Conservation (phyloP, 1,140 invertebrate species). For the Atopsyche davidsoni region DNA sequence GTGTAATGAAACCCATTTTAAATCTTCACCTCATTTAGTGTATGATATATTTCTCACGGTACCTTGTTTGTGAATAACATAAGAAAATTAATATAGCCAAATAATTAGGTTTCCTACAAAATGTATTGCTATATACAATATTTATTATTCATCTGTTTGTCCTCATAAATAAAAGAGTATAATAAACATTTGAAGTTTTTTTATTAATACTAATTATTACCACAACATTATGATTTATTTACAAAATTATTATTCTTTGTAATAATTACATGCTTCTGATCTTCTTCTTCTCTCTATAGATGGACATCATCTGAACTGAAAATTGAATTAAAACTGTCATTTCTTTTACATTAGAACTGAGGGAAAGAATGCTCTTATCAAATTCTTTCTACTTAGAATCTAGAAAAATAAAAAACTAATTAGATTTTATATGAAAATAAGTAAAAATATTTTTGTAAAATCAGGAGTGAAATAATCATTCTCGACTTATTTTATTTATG, state of each 20-base stretch:
- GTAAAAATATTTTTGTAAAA: too few species aligned
- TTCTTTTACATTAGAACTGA: too few species aligned
- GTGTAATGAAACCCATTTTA: too few species aligned
- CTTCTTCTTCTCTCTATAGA: conserved; percentile 63
- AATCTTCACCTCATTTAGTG: too few species aligned
- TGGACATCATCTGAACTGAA: conserved; percentile 28
- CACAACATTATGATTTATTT: neutral
- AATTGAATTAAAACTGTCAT: too few species aligned
- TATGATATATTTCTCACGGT: conserved; percentile 6
- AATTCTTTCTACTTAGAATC: too few species aligned
- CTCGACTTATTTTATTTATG: too few species aligned
- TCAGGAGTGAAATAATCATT: too few species aligned
- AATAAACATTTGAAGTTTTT: neutral
- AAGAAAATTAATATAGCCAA: conserved; percentile 9
- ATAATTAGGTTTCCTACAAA: conserved; percentile 19
- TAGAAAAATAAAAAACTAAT: too few species aligned
- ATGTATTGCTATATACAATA: conserved; percentile 20
- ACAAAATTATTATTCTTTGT: neutral
- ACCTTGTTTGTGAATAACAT: conserved; percentile 16
- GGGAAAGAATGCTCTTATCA: too few species aligned
- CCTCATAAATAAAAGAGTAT: conserved; percentile 13
- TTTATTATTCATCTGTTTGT: conserved; percentile 16
- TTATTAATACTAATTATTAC: neutral
- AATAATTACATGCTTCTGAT: conserved; percentile 49
- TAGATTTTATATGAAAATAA: too few species aligned